These are phyloP conservation scores for Grammomys surdaster DNA, from an alignment of 2,113 vertebrate species.

Conservation along the genomic window DNA sequence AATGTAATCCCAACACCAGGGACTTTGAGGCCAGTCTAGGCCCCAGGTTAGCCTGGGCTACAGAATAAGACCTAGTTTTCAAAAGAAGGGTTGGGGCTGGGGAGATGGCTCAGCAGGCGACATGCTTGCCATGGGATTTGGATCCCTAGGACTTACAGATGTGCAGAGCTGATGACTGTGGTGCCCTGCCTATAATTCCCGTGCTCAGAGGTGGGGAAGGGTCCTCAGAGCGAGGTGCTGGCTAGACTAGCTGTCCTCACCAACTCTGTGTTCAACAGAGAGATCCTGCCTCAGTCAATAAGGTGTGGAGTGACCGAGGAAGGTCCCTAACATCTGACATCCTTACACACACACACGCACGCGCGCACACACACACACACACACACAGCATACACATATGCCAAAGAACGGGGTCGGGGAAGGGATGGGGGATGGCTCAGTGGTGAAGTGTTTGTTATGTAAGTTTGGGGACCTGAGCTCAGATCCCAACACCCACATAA, in stretches of 20 bases:
- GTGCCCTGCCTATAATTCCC: not conserved
- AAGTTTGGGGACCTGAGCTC: not conserved
- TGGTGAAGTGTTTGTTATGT: not conserved
- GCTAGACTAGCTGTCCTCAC: not conserved
- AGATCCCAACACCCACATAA: not conserved
- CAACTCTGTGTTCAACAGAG: not conserved
- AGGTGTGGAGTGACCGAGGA: not conserved
- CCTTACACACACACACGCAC: not conserved
- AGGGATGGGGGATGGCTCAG: not conserved
- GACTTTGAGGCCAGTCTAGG: not conserved
- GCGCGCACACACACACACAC: not conserved
- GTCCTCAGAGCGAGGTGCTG: not conserved
- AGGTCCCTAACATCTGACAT: not conserved
- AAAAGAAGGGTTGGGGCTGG: not conserved
- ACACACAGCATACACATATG: not conserved
- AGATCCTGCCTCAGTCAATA: not conserved
- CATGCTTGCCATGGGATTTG: not conserved
- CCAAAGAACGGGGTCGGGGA: not conserved
- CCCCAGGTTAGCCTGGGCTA: not conserved
- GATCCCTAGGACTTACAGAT: not conserved
- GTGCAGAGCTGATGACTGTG: not conserved
- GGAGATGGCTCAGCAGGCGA: not conserved
- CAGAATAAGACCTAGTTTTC: not conserved
- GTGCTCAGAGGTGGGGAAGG: not conserved
- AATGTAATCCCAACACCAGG: not conserved